Conservation (phyloP, 2,113 vertebrate genomes). For the Scartelaos histophorus region DNA sequence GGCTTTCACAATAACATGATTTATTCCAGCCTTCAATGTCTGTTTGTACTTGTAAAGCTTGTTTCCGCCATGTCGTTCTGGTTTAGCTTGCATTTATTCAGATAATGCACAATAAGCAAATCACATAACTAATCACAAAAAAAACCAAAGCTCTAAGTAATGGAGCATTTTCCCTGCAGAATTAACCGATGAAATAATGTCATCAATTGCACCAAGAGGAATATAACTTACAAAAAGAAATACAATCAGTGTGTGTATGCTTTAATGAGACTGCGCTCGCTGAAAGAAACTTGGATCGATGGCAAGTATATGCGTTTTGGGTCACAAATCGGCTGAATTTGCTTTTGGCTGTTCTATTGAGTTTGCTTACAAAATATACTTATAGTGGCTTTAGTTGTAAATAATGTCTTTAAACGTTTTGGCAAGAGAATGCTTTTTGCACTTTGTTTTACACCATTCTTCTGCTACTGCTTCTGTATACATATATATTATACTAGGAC, state of each 20-base stretch:
- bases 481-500: too few relatives aligned
- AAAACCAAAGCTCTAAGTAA: not conserved
- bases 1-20: not conserved
- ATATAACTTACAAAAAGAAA: not conserved
- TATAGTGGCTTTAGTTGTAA: not conserved
- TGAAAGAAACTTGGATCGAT: not conserved
- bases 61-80: not conserved
- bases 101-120: conserved; percentile 1
- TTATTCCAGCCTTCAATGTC: conserved; percentile 3
- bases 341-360: not conserved
- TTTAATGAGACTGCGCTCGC: not conserved
- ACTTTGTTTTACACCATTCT: not conserved
- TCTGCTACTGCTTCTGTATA: too few relatives aligned
- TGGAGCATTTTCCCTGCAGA: not conserved
- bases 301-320: not conserved
- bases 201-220: not conserved
- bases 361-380: not conserved
- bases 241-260: not conserved
- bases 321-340: not conserved
- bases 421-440: not conserved
- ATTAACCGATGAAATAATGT: not conserved
- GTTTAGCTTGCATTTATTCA: not conserved
- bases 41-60: conserved; percentile 1
- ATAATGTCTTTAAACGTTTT: not conserved
- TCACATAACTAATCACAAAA: not conserved